A percentile compares a stretch with the other conserved stretches of the same genome.
phyloP scores from a whole-genome alignment of 1,140 invertebrate species.

The Macrobrachium rosenbergii region DNA sequence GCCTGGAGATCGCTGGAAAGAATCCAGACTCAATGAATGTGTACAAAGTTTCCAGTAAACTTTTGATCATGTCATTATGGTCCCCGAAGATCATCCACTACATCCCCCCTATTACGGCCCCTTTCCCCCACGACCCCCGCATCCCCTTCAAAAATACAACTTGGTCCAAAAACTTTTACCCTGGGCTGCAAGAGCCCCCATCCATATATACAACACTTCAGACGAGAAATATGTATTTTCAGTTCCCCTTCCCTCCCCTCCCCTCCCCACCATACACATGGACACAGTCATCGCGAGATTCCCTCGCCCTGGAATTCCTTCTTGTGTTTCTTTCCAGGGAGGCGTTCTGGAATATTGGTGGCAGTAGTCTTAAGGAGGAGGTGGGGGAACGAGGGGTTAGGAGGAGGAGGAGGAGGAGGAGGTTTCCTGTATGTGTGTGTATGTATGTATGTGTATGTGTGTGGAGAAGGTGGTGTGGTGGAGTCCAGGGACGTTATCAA shows the following conservation, averaged over 20 bases:
- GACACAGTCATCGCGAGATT: too few species aligned
- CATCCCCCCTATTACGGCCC: background rate
- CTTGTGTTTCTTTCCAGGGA: too few species aligned
- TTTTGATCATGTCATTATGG: conserved; percentile 10
- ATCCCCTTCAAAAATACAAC: background rate
- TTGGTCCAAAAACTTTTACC: background rate
- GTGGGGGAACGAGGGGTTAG: background rate
- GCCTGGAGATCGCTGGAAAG: background rate
- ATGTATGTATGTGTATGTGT: background rate
- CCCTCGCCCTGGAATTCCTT: too few species aligned
- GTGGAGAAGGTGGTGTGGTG: conserved; percentile 40
- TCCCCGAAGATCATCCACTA: background rate
- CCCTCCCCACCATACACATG: background rate
- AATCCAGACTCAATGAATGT: conserved; percentile 24
- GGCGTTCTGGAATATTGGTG: background rate
- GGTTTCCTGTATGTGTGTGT: background rate
- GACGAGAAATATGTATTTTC: background rate
- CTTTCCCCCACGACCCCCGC: background rate
- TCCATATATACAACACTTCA: background rate
- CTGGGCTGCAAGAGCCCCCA: background rate
- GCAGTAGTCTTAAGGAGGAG: background rate
- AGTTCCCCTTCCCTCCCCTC: background rate
- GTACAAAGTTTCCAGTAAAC: conserved; percentile 1
- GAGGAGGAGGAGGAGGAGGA: background rate
- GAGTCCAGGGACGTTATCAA: conserved; percentile 58